A percentile compares a stretch with the other conserved stretches of the same genome.
phyloP scores from a whole-genome alignment of 2,113 vertebrate species.

The Morone chrysops region DNA sequence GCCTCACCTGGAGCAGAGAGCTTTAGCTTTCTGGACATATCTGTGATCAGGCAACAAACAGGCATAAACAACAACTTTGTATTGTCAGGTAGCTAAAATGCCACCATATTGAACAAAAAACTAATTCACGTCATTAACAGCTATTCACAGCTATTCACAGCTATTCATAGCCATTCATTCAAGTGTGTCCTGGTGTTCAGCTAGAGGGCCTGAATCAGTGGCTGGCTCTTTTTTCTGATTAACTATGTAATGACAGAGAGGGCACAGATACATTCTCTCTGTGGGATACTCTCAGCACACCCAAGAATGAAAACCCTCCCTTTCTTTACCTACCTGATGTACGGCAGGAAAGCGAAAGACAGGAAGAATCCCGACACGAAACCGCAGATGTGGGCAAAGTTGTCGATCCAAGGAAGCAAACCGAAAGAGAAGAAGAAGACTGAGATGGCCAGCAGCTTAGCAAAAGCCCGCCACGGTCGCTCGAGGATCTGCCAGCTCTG shows the following conservation, averaged over 20 bases:
- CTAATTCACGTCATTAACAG: no score
- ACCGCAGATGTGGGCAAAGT: constrained; percentile 96
- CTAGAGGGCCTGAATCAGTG: not conserved
- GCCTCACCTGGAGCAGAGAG: no score
- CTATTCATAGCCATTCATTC: no score
- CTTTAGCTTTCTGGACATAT: no score
- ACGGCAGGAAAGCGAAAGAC: constrained; percentile 97
- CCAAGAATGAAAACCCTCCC: no score
- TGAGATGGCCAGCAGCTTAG: constrained; percentile 93
- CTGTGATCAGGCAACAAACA: no score
- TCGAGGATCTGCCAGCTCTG: constrained; percentile 99
- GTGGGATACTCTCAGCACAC: not conserved
- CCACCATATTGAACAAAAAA: no score
- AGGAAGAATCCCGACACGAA: constrained; percentile 97
- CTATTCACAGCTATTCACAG: no score
- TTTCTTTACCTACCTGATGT: constrained; percentile 87
- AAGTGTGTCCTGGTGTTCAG: not conserved
- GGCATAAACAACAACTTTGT: no score
- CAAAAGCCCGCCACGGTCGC: constrained; percentile 93
- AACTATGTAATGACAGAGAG: not conserved
- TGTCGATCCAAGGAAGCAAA: constrained; percentile 98
- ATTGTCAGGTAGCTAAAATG: no score
- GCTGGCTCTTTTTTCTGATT: not conserved
- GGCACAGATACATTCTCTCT: no score
- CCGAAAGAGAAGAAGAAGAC: constrained; percentile 96